These are phyloP conservation scores for Scelioninae gen. 1 DNA, from an alignment of 2,888 invertebrate species.

Conservation along the genomic window DNA sequence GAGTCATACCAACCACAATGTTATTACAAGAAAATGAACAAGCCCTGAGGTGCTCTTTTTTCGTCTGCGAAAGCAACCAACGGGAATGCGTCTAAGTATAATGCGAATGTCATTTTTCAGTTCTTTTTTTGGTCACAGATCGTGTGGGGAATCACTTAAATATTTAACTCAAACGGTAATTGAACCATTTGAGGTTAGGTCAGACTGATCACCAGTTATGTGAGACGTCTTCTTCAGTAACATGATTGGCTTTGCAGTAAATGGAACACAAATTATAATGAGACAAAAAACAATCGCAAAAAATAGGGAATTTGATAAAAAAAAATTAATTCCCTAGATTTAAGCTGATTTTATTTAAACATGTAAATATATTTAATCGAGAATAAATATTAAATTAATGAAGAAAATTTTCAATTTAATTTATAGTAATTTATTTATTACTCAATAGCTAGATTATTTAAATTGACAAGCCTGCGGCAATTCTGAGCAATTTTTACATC, in stretches of 20 bases:
- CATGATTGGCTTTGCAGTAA: constrained; percentile 3
- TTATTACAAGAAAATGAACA: constrained; percentile 53
- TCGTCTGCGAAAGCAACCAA: constrained; percentile 1
- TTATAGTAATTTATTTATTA: too few relatives aligned
- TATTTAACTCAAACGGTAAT: constrained; percentile 41
- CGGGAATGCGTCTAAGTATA: constrained; percentile 30
- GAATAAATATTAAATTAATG: too few relatives aligned
- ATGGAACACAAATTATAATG: too few relatives aligned
- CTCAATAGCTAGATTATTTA: too few relatives aligned
- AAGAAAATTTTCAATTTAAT: too few relatives aligned
- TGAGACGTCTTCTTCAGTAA: constrained; percentile 31
- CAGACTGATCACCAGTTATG: constrained; percentile 13
- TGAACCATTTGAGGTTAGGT: constrained; percentile 45
- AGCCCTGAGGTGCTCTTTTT: constrained; percentile 20
- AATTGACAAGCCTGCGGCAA: too few relatives aligned
- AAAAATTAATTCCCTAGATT: too few relatives aligned
- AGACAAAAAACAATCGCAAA: too few relatives aligned
- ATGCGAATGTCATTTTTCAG: constrained; percentile 41
- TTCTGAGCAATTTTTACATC: constrained; percentile 23
- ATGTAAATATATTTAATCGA: too few relatives aligned
- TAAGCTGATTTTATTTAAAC: too few relatives aligned
- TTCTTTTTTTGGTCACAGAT: constrained; percentile 1
- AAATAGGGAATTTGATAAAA: too few relatives aligned
- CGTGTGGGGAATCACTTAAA: constrained; percentile 32
- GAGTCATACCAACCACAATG: constrained; percentile 60